These are phyloP conservation scores for human (Homo sapiens) DNA, from an alignment of 2,113 vertebrate genomes.

Conservation along the genomic window DNA sequence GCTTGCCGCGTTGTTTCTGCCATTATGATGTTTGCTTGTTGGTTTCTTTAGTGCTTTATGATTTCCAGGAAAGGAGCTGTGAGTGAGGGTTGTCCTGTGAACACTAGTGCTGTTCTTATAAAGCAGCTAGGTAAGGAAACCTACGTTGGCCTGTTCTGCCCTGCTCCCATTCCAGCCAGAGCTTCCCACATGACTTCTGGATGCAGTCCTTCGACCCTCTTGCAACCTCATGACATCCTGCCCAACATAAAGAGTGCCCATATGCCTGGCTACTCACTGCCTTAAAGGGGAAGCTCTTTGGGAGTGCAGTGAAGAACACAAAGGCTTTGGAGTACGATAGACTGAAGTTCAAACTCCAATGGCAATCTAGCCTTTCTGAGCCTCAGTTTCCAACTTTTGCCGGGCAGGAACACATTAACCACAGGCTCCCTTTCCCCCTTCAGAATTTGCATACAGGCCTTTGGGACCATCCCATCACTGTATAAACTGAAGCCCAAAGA, in stretches of 20 bases:
- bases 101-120: not conserved
- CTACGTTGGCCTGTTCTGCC: not conserved
- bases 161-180: not conserved
- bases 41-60: not conserved
- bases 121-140: not conserved
- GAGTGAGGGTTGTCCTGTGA: not conserved
- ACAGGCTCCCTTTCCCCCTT: not conserved
- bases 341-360: not conserved
- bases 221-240: not conserved
- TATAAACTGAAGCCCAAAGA: not conserved
- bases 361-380: not conserved
- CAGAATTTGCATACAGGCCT: too few relatives aligned
- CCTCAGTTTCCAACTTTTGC: not conserved
- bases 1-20: fast-evolving
- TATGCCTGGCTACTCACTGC: not conserved
- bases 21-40: not conserved
- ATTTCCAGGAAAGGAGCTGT: not conserved
- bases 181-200: not conserved
- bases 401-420: not conserved
- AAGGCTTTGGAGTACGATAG: not conserved
- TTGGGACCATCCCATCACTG: not conserved
- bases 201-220: not conserved
- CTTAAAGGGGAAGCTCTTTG: too few relatives aligned
- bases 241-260: fast-evolving
- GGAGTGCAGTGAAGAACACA: too few relatives aligned